Evolutionary conservation across 1,140 invertebrate genomes (phyloP), one percentile per base, ranked within the genome.

Genomic region (Carcinoscorpius rotundicauda): DNA sequence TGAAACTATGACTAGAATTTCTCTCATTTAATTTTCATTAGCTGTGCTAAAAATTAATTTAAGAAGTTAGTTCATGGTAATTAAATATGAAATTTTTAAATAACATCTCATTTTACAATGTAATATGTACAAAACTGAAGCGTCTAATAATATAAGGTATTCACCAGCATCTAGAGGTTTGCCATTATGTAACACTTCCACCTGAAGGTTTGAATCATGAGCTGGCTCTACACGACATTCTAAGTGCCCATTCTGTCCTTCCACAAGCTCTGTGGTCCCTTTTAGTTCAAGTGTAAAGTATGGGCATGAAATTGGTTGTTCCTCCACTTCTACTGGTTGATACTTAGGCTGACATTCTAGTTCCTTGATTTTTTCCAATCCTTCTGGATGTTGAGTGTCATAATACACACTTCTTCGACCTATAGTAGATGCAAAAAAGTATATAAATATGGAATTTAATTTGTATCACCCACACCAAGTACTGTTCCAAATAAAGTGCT

Each of bases 321-420:
- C 90, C 49, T 85, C 68, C 9, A 67, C 62, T 60, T 69, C 68
- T 51, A 65, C 61, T n/a, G 65, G 60, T 5, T 55, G 53, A 65
- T 77, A 79, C 51, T 78, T 78, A 49, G 75, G 73, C 48, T 55
- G 85, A 71, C 93, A 90, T 79, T 95, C 92, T 11, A 95, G 79
- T 74, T 90, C 86, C 79, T 93, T 88, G 73, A 96, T 95, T 67
- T 89, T 88, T 76, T 92, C 89, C 61, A 95, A 79, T 56, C 91
- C 91, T 80, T 93, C 93, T n/a, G 91, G 91, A 84, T 95, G 91
- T 76, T 93, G 89, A 0, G 91, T 93, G 64, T 97, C 93, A 11
- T 91, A 92, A 48, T 96, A 83, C 66, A 98, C 86, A 70, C 70
- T 75, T 64, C 72, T 58, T 85, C 87, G 86, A 72, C 72, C 79